These are phyloP conservation scores for Dicaeum eximium DNA, from an alignment of 2,113 vertebrate species.

Conservation along the genomic window DNA sequence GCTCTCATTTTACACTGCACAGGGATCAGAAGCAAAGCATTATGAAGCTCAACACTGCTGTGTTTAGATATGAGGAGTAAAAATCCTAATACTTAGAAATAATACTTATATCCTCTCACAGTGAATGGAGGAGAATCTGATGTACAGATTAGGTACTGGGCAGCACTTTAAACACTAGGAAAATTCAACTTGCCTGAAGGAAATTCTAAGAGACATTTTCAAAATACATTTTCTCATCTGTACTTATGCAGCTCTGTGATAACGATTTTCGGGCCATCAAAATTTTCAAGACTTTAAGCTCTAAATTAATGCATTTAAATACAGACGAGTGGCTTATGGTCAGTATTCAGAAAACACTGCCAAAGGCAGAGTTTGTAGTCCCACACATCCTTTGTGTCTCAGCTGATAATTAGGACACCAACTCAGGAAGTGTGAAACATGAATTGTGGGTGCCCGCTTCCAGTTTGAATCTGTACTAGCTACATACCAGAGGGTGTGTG, in stretches of 20 bases:
- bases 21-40: neutral
- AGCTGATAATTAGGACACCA: neutral
- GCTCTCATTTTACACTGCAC: neutral
- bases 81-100: neutral
- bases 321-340: neutral
- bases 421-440: neutral
- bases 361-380: neutral
- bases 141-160: neutral
- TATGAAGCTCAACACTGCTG: neutral
- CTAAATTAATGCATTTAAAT: neutral
- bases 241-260: neutral
- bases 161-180: neutral
- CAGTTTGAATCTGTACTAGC: neutral
- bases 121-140: neutral
- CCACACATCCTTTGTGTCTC: neutral
- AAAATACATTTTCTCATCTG: neutral
- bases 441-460: neutral
- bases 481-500: neutral
- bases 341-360: neutral
- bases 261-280: neutral
- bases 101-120: neutral
- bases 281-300: neutral
- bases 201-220: neutral
- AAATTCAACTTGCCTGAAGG: neutral
- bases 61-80: neutral